Conservation (phyloP, 2,888 invertebrate species). For the Acanthosepion esculentum region DNA sequence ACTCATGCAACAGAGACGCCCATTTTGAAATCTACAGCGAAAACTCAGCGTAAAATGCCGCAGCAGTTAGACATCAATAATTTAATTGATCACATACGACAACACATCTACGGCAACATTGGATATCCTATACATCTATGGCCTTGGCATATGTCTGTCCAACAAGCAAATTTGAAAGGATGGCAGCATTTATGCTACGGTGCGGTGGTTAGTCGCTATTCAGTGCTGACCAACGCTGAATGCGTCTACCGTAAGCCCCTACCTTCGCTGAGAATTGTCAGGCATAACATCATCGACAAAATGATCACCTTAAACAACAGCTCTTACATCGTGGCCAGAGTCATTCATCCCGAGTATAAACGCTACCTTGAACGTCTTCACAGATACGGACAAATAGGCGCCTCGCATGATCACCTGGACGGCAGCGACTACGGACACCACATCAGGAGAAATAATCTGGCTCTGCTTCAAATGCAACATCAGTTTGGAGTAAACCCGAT, state of each 20-base stretch:
- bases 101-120: background rate
- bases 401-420: too few relatives aligned
- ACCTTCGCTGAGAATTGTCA: background rate
- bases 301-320: background rate
- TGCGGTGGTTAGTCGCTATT: background rate
- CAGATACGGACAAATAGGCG: background rate
- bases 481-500: background rate
- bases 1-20: background rate
- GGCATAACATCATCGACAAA: background rate
- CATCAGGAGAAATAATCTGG: background rate
- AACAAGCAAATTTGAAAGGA: background rate
- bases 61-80: background rate
- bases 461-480: background rate
- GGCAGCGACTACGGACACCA: background rate
- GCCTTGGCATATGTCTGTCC: background rate
- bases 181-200: background rate
- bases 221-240: background rate
- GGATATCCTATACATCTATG: background rate
- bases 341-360: background rate
- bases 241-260: background rate
- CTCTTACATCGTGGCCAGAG: background rate
- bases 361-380: background rate
- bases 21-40: background rate
- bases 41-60: background rate
- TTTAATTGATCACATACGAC: background rate